Conservation (phyloP, 2,113 vertebrate genomes). For the Hemicordylus capensis region DNA sequence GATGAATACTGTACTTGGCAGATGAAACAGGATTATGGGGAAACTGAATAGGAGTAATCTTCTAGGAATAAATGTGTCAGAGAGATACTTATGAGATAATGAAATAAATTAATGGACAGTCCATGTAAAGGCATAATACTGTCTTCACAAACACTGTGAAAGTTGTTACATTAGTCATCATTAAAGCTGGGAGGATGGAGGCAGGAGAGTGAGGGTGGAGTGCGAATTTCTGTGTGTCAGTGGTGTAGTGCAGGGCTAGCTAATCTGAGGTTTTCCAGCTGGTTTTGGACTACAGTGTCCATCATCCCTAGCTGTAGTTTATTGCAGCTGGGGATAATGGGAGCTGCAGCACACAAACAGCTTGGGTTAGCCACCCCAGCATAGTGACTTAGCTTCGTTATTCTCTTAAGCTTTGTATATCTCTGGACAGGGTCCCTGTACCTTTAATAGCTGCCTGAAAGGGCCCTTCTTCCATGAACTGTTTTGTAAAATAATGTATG, state of each 20-base stretch:
- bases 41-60: constrained; percentile 43
- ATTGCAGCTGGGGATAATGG: too few relatives aligned
- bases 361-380: too few relatives aligned
- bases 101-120: background rate
- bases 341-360: too few relatives aligned
- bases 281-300: too few relatives aligned
- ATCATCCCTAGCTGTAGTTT: too few relatives aligned
- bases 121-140: background rate
- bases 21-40: constrained; percentile 30
- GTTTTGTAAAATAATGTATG: too few relatives aligned
- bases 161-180: background rate
- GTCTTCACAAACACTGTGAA: background rate
- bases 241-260: too few relatives aligned
- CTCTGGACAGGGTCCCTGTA: background rate
- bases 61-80: constrained; percentile 16
- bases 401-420: too few relatives aligned
- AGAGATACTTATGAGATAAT: background rate
- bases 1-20: constrained; percentile 39
- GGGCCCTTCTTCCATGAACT: too few relatives aligned
- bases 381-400: too few relatives aligned
- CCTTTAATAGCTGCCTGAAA: background rate
- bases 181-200: background rate
- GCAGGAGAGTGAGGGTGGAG: background rate
- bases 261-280: too few relatives aligned
- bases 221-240: background rate